These are phyloP conservation scores for Linnaemya vulpina DNA, from an alignment of 2,888 invertebrate genomes.

Conservation along the genomic window DNA sequence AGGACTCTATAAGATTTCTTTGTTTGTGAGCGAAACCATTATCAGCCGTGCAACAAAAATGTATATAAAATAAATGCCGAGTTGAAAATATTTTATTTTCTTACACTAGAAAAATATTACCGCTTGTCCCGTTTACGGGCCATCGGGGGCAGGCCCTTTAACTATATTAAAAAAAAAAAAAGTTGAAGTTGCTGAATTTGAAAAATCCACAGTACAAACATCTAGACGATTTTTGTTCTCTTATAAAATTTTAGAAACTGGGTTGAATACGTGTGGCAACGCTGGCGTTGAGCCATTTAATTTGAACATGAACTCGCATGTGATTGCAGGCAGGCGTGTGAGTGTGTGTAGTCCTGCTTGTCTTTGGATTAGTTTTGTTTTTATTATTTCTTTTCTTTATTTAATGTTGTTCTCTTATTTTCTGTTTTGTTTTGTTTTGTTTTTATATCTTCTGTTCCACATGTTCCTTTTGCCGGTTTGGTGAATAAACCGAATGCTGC, in stretches of 20 bases:
- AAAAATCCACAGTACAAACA: too few species aligned
- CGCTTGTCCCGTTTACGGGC: too few species aligned
- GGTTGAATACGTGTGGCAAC: not conserved
- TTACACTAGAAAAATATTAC: too few species aligned
- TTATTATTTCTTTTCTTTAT: slow-evolving; percentile 46
- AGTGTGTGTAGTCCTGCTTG: not conserved
- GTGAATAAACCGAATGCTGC: slow-evolving; percentile 7
- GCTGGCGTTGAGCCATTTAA: slow-evolving; percentile 48
- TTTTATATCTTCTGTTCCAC: slow-evolving; percentile 39
- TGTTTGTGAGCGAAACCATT: too few species aligned
- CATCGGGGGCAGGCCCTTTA: too few species aligned
- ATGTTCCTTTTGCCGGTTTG: slow-evolving; percentile 63
- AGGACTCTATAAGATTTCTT: too few species aligned
- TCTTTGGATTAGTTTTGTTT: slow-evolving; percentile 48
- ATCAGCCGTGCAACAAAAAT: too few species aligned
- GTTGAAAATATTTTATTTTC: too few species aligned
- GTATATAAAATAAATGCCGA: too few species aligned
- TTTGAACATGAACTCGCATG: slow-evolving; percentile 6
- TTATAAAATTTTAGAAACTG: too few species aligned
- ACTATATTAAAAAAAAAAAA: too few species aligned
- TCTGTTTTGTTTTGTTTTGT: slow-evolving; percentile 9
- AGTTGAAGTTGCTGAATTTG: too few species aligned
- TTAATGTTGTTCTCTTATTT: slow-evolving; percentile 36
- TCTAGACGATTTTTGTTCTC: not conserved
- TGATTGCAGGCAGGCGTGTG: slow-evolving; percentile 22